These are phyloP conservation scores for Iselma pallidipennis DNA, from an alignment of 2,888 invertebrate species.

Conservation along the genomic window DNA sequence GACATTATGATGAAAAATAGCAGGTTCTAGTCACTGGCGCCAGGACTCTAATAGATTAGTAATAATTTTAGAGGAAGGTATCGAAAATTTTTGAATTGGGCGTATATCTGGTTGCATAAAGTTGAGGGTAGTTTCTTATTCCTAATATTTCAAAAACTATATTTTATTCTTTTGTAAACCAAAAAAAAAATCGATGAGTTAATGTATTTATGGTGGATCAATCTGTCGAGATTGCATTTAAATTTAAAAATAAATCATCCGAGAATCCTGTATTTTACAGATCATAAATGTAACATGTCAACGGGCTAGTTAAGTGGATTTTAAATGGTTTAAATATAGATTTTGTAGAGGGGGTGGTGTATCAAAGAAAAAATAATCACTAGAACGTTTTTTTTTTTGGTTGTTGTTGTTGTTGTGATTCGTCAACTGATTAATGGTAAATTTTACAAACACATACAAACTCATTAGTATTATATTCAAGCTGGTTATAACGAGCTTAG, in stretches of 20 bases:
- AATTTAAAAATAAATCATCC: conserved; percentile 37
- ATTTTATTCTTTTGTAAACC: neutral
- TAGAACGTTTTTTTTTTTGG: neutral
- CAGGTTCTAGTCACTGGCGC: conserved; percentile 39
- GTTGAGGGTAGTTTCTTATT: neutral
- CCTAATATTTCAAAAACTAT: neutral
- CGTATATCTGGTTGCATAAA: conserved; percentile 25
- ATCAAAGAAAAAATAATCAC: neutral
- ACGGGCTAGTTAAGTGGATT: conserved; percentile 35
- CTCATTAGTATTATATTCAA: conserved; percentile 36
- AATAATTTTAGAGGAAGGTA: neutral
- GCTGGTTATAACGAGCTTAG: conserved; percentile 28
- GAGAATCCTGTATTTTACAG: conserved; percentile 29
- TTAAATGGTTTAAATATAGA: conserved; percentile 32
- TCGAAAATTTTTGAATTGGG: neutral
- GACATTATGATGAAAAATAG: conserved; percentile 49
- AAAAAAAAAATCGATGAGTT: neutral
- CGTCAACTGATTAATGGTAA: neutral
- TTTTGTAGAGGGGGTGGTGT: neutral
- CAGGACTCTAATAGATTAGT: conserved; percentile 42
- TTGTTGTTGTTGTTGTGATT: neutral
- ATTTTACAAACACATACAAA: conserved; percentile 5
- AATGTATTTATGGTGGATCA: conserved; percentile 27
- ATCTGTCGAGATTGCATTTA: conserved; percentile 34
- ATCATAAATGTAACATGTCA: conserved; percentile 28